Base-by-base conservation (phyloP, 2,797 vertebrate species). In the Bradypodion pumilum region DNA sequence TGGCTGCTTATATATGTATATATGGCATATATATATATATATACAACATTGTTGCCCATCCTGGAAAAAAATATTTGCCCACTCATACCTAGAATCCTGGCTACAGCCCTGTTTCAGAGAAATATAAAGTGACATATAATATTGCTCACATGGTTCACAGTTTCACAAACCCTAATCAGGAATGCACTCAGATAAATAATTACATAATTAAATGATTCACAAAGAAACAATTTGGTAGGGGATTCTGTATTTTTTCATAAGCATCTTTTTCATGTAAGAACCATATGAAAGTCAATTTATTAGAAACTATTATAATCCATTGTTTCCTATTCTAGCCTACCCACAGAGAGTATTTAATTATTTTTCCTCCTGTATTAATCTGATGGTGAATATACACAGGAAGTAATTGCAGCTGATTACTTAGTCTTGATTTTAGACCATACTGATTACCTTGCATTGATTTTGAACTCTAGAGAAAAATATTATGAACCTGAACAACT, bases 161-260 rank as follows among this genome's bases (percentile, higher is more conserved):
- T 8, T 87, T 19, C 21, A n/a, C 7, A 75, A 46, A 46, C 37
- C 15, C 65, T 78, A n/a, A 13, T 29, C 35, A 40, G 15, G 19
- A 82, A 70, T n/a, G n/a, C n/a, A n/a, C n/a, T n/a, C 10, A 59
- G 2, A 40, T 1, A 25, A n/a, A n/a, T n/a, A n/a, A n/a, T n/a
- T 74, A 29, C 12, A 63, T 32, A 52, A 46, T 29, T 49, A 73
- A 81, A n/a, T 52, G 9, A 70, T 66, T 82, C 74, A 35, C 29
- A 25, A 46, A 40, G 65, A 82, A 81, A 25, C 23, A 12, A 52
- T 80, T 88, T 46, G 35, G 89, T 49, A 16, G 42, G 32, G 40
- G 70, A 21, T 7, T 79, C 27, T 70, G 35, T 70, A n/a, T 73
- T 91, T 87, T 87, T 83, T 25, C 46, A 49, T 82, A 74, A 86